Evolutionary conservation across 2,888 invertebrate genomes (phyloP), one percentile per base, ranked within the genome.

Genomic region (Parnassius mnemosyne): DNA sequence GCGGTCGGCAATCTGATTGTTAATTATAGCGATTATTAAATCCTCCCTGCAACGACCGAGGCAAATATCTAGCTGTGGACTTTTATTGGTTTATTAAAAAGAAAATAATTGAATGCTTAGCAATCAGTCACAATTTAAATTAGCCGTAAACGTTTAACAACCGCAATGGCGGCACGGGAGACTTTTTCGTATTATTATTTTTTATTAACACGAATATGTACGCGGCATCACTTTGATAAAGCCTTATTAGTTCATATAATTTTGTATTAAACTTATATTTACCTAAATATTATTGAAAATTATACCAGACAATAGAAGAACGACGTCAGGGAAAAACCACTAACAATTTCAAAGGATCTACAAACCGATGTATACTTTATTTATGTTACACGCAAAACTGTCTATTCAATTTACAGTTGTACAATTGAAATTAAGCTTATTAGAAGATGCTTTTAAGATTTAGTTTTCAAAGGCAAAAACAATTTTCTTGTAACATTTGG

Each of bases 371-470:
- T 54, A 49, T 60, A 57, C 63, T 42, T 66, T 66, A 67, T 65
- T 69, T 64, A 65, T 57, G 53, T 55, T 53, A 52, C 57, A 76
- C 71, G 76, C 74, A 67, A 75, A 75, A 71, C 63, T 59, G 61
- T 65, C 68, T 66, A 66, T 60, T 66, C 68, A 65, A 54, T 9
- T n/a, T 16, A n/a, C 20, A n/a, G 9, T 3, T 10, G 13, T 41
- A 3, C 34, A 61, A 47, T 7, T 11, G 52, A 52, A 44, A 52
- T n/a, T 10, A 44, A 57, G n/a, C 51, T 16, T 47, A 25, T 25
- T 43, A 3, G 2, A 0, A 0, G 5, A 25, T 34, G 9, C 0
- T 12, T 1, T 52, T 52, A 61, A 1, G 41, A 43, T n/a, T 56
- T 7, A 61, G 16, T 52, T 41, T 20, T 56, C 51, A 46, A 16